These are phyloP conservation scores for Drosophila affinis DNA, from an alignment of 2,888 invertebrate species.

Conservation along the genomic window DNA sequence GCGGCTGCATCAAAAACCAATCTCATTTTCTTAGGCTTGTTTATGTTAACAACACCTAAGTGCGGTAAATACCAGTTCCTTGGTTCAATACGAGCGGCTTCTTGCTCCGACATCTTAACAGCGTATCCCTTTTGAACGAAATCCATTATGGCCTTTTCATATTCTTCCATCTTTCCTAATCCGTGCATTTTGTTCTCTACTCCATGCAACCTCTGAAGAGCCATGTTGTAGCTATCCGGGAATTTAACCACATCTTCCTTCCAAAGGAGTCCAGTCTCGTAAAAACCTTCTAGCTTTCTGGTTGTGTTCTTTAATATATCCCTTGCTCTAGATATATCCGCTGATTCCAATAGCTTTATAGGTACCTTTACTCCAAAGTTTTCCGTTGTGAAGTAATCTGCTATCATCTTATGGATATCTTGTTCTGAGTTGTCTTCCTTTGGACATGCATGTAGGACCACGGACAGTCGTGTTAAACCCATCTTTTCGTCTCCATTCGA, in stretches of 20 bases:
- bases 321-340: too few relatives aligned
- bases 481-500: not conserved
- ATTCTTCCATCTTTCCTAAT: not conserved
- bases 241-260: not conserved
- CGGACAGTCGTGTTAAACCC: too few relatives aligned
- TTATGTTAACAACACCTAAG: constrained; percentile 1
- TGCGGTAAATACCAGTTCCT: constrained; percentile 8
- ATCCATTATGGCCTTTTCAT: constrained; percentile 10
- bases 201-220: not conserved
- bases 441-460: too few relatives aligned
- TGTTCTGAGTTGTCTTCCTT: not conserved
- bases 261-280: constrained; percentile 1
- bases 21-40: constrained; percentile 5
- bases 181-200: not conserved
- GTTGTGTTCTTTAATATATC: not conserved
- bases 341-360: too few relatives aligned
- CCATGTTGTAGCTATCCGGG: not conserved
- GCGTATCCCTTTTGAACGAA: not conserved
- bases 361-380: not conserved
- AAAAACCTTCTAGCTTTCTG: not conserved
- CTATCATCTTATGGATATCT: not conserved
- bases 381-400: constrained; percentile 3
- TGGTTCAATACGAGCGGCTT: not conserved
- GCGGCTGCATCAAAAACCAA: constrained; percentile 10
- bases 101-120: not conserved